Base-by-base conservation (phyloP, 1,140 invertebrate genomes). In the Caerostris darwini region DNA sequence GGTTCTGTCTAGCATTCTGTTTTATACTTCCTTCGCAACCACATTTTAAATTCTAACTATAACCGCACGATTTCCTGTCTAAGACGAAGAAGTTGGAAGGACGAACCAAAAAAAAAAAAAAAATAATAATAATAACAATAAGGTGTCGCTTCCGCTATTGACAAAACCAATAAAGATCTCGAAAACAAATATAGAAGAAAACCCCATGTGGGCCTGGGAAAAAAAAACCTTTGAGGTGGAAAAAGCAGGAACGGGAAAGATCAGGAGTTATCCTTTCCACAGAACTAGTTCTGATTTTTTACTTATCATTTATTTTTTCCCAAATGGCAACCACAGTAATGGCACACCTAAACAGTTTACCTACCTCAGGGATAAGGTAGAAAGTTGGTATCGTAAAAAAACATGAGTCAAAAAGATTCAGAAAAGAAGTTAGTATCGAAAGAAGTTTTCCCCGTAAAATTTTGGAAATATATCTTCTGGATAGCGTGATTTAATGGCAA, bases 101-200 rank as follows among this genome's bases (percentile, higher is more conserved):
- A n/a, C 5, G 5, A 53, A 53, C 7, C 8, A 12, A 69, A 88
- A 71, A 87, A 53, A 87, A 57, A 7, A 59, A 87, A 50, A 87
- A 57, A 59, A 64, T n/a, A n/a, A 34, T 34, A 34, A 34, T 34
- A 34, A 34, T 34, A 34, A 34, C 34, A 54, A 89, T 57, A 77
- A 58, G 17, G 57, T 57, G 69, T 58, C 56, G 19, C 89, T 59
- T 82, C 69, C 89, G 67, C 89, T 59, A 90, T 90, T 81, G 67
- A 90, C 89, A 81, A 90, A 90, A 90, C 89, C 89, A 90, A 90
- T 90, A 90, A 90, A 90, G 89, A 90, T 90, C 89, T 90, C 89
- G 81, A 90, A 90, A 90, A 90, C 89, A 90, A 90, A 90, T 90
- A 90, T 81, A 90, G 89, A 81, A 90, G 71, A 81, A 81, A 69